Percentiles rank a stretch among this genome's conserved stretches.
These are phyloP conservation scores for Himalopsyche japonica DNA, from an alignment of 2,888 invertebrate species.

Conservation along the genomic window DNA sequence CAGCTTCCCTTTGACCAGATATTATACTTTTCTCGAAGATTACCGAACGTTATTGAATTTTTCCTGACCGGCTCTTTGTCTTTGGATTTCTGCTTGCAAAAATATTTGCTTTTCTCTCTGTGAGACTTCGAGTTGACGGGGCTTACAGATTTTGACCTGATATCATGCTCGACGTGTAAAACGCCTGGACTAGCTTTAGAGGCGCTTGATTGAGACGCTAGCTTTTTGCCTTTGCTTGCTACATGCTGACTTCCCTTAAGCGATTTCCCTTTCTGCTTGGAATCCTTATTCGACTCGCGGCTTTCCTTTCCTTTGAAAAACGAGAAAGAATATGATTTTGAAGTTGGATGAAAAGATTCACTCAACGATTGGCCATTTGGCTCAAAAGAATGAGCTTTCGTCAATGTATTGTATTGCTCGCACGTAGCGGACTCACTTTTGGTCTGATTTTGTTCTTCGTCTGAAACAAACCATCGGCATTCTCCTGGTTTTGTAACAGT, in stretches of 20 bases:
- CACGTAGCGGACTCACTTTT: background rate
- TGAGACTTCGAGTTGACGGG: background rate
- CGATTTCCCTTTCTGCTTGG: constrained; percentile 3
- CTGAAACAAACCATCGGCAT: constrained; percentile 20
- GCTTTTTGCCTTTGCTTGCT: background rate
- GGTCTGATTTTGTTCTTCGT: background rate
- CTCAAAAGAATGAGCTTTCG: background rate
- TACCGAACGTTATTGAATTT: constrained; percentile 27
- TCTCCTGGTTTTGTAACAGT: background rate
- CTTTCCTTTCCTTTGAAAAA: constrained; percentile 29
- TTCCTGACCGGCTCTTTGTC: constrained; percentile 20
- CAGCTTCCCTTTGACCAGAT: constrained; percentile 14
- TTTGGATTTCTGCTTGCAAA: constrained; percentile 32
- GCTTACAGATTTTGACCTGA: background rate
- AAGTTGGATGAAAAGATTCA: background rate
- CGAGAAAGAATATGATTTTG: constrained; percentile 24
- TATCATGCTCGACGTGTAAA: constrained; percentile 3
- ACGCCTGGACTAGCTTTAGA: background rate
- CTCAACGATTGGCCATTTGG: background rate
- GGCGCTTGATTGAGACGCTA: background rate
- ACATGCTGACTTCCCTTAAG: background rate
- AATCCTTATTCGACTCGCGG: background rate
- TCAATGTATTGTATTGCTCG: background rate
- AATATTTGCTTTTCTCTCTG: constrained; percentile 21
- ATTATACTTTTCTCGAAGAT: constrained; percentile 16